Evolutionary conservation across 1,140 invertebrate genomes (phyloP).

Genomic region (Gryllus bimaculatus): DNA sequence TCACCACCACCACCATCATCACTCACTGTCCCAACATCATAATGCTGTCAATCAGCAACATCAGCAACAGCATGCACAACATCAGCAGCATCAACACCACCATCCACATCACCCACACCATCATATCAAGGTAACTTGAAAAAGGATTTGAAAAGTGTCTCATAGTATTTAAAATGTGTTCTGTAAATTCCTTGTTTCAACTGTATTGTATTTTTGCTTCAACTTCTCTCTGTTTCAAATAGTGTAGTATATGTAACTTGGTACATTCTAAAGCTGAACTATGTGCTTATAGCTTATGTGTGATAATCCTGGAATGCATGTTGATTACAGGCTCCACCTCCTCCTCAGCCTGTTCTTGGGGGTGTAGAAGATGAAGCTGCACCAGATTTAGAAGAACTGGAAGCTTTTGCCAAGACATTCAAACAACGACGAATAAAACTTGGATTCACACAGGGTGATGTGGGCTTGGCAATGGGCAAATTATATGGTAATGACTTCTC

Average conservation of each 20-base stretch:
- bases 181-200: too few relatives aligned
- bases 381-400: conserved; percentile 88
- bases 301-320: too few relatives aligned
- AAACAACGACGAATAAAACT: conserved; percentile 92
- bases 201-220: too few relatives aligned
- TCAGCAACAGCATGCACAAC: conserved; percentile 36
- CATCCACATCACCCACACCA: conserved; percentile 35
- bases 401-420: conserved; percentile 94
- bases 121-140: conserved; percentile 35
- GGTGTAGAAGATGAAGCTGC: conserved; percentile 83
- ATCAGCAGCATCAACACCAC: conserved; percentile 35
- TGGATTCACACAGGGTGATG: conserved; percentile 97
- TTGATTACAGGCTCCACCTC: background rate
- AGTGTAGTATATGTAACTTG: too few relatives aligned
- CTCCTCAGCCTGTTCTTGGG: conserved; percentile 45
- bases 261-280: too few relatives aligned
- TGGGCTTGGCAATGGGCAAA: conserved; percentile 96
- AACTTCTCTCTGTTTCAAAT: too few relatives aligned
- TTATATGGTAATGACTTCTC: conserved; percentile 98
- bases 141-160: background rate
- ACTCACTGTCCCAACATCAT: conserved; percentile 31
- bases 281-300: too few relatives aligned
- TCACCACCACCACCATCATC: conserved; percentile 21
- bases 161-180: too few relatives aligned
- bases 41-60: conserved; percentile 32